Conservation (phyloP, 1,140 invertebrate genomes). For the Dufourea novaeangliae region DNA sequence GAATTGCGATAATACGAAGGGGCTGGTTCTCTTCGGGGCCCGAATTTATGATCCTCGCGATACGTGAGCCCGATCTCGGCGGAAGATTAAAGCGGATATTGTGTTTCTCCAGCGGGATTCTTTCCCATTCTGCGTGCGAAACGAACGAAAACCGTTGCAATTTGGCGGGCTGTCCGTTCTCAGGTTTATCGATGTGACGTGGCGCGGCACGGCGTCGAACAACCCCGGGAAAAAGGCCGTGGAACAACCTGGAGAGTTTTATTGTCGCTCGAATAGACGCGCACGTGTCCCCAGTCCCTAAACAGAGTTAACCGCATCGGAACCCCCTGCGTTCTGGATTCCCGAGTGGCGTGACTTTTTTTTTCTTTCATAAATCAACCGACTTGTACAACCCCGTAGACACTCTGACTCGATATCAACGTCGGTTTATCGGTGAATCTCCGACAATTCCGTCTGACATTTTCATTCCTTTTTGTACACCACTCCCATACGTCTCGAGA, state of each 20-base stretch:
- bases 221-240: not conserved
- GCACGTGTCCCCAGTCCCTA: no score
- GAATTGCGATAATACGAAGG: constrained; percentile 32
- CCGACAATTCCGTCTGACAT: not conserved
- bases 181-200: constrained; percentile 22
- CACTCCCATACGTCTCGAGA: not conserved
- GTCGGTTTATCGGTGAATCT: not conserved
- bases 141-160: not conserved
- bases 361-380: not conserved
- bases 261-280: not conserved
- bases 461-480: not conserved
- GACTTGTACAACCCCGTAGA: no score
- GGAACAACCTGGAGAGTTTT: not conserved
- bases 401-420: not conserved
- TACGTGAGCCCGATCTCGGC: constrained; percentile 13
- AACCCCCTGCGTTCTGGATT: not conserved
- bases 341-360: not conserved
- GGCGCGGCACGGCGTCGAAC: not conserved
- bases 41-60: constrained; percentile 23
- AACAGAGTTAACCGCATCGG: constrained; percentile 10
- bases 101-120: not conserved
- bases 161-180: constrained; percentile 12
- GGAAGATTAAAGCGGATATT: constrained; percentile 27
- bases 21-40: not conserved
- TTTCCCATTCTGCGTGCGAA: not conserved